phyloP scores from a whole-genome alignment of 2,797 vertebrate species.

The Parambassis ranga region DNA sequence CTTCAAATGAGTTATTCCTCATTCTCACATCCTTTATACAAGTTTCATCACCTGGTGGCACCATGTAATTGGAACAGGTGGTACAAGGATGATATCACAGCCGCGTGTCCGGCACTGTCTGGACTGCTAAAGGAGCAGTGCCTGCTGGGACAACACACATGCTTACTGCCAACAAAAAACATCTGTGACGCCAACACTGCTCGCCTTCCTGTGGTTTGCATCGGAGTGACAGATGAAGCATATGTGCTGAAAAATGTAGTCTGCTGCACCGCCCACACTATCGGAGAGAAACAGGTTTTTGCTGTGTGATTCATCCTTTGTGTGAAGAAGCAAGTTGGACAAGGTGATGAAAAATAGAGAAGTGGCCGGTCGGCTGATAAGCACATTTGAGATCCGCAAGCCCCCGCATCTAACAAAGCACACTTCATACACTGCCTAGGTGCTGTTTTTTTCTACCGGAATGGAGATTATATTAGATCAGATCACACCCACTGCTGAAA shows the following conservation, averaged over 20 bases:
- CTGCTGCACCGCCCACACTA: slow-evolving; percentile 38
- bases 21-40: neutral
- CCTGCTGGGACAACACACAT: slow-evolving; percentile 32
- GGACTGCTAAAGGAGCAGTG: slow-evolving; percentile 16
- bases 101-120: slow-evolving; percentile 2
- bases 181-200: slow-evolving; percentile 44
- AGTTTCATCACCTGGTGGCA: slow-evolving; percentile 1
- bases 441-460: slow-evolving; percentile 12
- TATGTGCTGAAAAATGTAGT: slow-evolving; percentile 39
- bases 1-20: too few species aligned
- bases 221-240: slow-evolving; percentile 37
- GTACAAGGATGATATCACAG: slow-evolving; percentile 6
- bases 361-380: neutral
- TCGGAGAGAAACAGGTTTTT: slow-evolving; percentile 38
- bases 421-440: neutral
- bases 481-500: neutral
- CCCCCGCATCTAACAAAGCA: slow-evolving; percentile 22
- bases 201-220: slow-evolving; percentile 23
- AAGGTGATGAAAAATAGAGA: slow-evolving; percentile 43
- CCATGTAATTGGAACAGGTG: slow-evolving; percentile 16
- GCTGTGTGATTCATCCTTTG: slow-evolving; percentile 45
- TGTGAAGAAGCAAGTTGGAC: slow-evolving; percentile 25
- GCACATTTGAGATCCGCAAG: slow-evolving; percentile 19
- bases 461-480: slow-evolving; percentile 5
- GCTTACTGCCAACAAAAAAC: slow-evolving; percentile 36